A percentile compares a stretch with the other conserved stretches of the same genome.
These are phyloP conservation scores for Neodiprion pinetum DNA, from an alignment of 1,140 invertebrate genomes.

Conservation along the genomic window DNA sequence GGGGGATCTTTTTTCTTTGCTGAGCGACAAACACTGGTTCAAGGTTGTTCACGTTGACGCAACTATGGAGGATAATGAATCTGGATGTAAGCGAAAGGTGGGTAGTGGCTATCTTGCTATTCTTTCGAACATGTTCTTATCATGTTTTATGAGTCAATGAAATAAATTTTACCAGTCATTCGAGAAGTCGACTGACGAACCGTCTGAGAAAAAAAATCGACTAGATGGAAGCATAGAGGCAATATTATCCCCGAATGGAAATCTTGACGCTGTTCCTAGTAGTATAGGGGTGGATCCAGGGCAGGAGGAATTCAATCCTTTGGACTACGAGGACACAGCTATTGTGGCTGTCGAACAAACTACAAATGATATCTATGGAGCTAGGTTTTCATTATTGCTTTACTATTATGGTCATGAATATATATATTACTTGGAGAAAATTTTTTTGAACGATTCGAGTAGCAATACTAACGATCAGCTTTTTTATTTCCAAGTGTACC, in stretches of 20 bases:
- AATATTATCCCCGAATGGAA: not conserved
- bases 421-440: too few species aligned
- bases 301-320: not conserved
- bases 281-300: constrained; percentile 8
- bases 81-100: constrained; percentile 35
- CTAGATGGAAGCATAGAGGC: constrained; percentile 13
- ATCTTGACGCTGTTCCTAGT: constrained; percentile 9
- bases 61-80: constrained; percentile 26
- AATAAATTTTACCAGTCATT: constrained; percentile 26
- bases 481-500: not conserved
- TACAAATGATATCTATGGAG: constrained; percentile 9
- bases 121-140: not conserved
- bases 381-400: not conserved
- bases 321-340: not conserved
- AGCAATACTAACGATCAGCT: too few species aligned
- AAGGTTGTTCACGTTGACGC: constrained; percentile 34
- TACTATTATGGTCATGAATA: not conserved
- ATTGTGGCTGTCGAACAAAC: not conserved
- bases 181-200: constrained; percentile 20
- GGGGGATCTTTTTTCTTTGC: constrained; percentile 36
- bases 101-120: not conserved
- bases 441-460: too few species aligned
- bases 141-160: not conserved
- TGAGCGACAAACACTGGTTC: constrained; percentile 41
- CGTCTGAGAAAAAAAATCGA: constrained; percentile 32